These are phyloP conservation scores for Rhagonycha lutea DNA, from an alignment of 2,888 invertebrate genomes.

Conservation along the genomic window DNA sequence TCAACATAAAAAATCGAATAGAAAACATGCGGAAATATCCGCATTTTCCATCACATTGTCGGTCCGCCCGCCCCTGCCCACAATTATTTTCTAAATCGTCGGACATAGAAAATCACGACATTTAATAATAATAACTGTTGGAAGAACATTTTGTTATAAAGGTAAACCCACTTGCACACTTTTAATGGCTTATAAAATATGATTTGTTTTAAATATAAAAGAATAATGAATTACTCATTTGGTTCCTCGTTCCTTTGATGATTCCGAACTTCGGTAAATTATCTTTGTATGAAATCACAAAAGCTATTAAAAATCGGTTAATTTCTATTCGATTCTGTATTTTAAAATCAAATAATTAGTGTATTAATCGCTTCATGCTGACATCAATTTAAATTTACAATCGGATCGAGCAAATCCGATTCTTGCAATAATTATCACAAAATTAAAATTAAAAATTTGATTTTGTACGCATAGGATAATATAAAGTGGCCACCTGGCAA, in stretches of 20 bases:
- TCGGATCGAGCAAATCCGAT: not conserved
- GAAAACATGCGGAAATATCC: not conserved
- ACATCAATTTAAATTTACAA: not conserved
- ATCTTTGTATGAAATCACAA: constrained; percentile 13
- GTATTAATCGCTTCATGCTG: not conserved
- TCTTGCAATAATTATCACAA: not conserved
- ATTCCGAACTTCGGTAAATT: constrained; percentile 14
- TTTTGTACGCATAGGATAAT: not conserved
- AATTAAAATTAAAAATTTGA: not conserved
- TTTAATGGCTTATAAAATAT: constrained; percentile 21
- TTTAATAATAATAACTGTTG: not conserved
- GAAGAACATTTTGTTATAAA: not conserved
- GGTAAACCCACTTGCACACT: constrained; percentile 5
- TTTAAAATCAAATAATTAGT: not conserved
- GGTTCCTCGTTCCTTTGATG: constrained; percentile 14
- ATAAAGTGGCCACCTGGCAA: constrained; percentile 22
- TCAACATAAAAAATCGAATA: no score
- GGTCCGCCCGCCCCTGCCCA: not conserved
- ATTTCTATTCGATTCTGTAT: not conserved
- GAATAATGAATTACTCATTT: constrained; percentile 19
- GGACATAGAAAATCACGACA: not conserved
- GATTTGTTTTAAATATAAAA: constrained; percentile 22
- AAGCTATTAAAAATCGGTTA: constrained; percentile 5
- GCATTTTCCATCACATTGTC: no score
- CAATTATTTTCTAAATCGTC: not conserved